A percentile compares a stretch with the other conserved stretches of the same genome.
Evolutionary conservation across 1,140 invertebrate species (phyloP).

Genomic region (Wiebesia pumilae): DNA sequence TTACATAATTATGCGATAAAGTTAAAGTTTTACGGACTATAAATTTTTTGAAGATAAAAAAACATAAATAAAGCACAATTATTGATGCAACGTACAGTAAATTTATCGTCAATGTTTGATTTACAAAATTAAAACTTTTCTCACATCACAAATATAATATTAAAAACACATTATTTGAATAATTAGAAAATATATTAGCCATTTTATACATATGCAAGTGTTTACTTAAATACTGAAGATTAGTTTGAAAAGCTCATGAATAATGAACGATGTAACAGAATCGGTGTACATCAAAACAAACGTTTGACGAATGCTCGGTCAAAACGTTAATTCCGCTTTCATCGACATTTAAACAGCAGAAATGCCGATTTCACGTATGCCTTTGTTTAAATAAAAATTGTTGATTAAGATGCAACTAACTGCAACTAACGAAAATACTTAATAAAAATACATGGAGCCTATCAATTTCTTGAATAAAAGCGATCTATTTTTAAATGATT

Average conservation of each 20-base stretch:
- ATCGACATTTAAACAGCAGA: conserved; percentile 10
- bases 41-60: too few species aligned
- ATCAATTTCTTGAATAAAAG: neutral
- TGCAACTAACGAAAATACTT: conserved; percentile 8
- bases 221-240: neutral
- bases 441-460: neutral
- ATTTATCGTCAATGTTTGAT: too few species aligned
- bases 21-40: too few species aligned
- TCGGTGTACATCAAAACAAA: conserved; percentile 29
- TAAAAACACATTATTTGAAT: too few species aligned
- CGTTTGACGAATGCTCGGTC: neutral
- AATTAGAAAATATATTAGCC: neutral
- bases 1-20: too few species aligned
- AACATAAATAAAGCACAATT: too few species aligned
- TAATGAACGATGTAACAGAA: conserved; percentile 7
- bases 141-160: too few species aligned
- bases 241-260: too few species aligned
- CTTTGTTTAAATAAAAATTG: conserved; percentile 13
- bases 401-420: conserved; percentile 38
- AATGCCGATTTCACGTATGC: neutral
- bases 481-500: conserved; percentile 33
- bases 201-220: neutral
- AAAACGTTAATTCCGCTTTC: conserved; percentile 30
- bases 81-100: too few species aligned
- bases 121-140: too few species aligned